These are phyloP conservation scores for Sebastes baramenuke DNA, from an alignment of 2,797 vertebrate genomes.

Conservation along the genomic window DNA sequence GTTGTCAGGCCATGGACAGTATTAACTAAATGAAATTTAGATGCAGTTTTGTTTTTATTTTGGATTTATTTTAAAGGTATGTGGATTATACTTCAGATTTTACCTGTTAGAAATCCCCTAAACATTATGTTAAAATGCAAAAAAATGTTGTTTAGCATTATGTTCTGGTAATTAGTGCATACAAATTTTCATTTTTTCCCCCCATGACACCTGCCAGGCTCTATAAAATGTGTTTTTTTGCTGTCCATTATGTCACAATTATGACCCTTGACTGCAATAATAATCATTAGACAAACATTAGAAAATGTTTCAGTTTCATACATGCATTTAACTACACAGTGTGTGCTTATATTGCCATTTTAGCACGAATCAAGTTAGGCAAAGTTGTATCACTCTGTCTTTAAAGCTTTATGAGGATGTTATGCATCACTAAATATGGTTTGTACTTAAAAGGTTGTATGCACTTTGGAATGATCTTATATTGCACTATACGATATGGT, in stretches of 20 bases:
- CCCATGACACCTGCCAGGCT: not conserved
- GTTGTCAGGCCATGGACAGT: not conserved
- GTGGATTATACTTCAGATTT: not conserved
- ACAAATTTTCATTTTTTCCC: not conserved
- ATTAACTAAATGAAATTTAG: not conserved
- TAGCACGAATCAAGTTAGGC: not conserved
- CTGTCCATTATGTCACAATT: too few species aligned
- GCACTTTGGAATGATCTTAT: not conserved
- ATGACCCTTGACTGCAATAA: not conserved
- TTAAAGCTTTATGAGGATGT: not conserved
- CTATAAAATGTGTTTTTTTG: not conserved
- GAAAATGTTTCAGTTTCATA: not conserved
- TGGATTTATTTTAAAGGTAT: not conserved
- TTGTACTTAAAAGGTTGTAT: not conserved
- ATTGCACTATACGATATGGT: not conserved
- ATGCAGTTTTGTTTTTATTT: not conserved
- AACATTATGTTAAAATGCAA: not conserved
- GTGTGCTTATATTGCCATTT: not conserved
- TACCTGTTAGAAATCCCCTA: not conserved
- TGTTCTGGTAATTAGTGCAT: not conserved
- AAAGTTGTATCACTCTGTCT: not conserved
- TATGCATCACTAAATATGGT: not conserved
- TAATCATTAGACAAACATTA: not conserved
- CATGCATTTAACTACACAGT: not conserved
- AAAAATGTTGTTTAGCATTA: not conserved